Base-by-base conservation (phyloP, 2,888 invertebrate genomes). In the Pollenia amentaria region DNA sequence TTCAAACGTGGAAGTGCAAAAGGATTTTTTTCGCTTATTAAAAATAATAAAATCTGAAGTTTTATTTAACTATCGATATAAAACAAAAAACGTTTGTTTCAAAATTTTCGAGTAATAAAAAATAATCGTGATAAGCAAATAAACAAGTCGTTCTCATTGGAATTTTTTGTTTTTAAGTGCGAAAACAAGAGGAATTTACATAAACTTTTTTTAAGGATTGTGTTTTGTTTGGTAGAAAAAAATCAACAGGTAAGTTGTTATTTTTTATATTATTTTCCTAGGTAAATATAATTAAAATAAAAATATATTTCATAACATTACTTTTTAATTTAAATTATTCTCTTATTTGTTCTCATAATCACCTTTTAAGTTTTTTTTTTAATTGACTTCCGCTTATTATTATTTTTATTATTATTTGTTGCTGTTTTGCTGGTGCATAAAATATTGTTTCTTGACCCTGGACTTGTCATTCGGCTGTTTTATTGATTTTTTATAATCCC, bases 191-290 rank as follows among this genome's bases (percentile, higher is more conserved):
- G 2, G 14, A 48, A 65, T 14, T 53, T 29, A 55, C 51, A 42
- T 16, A 46, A 16, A 51, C n/a, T 12, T 55, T 29, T 21, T 46
- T 14, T 0, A 21, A 12, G 1, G n/a, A 21, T 44, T 16, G 57
- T 16, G 18, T 60, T 75, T 80, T 81, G 62, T 69, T 77, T 62
- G 29, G 29, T 29, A 57, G 57, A 77, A 53, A 75, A 79, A 82
- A 84, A 73, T 84, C 84, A 84, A 84, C 84, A 84, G 84, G 84
- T 84, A 78, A 78, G 51, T 38, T 9, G 4, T 29, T 29, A 29
- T 29, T 29, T 29, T 29, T 29, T 29, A 29, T 29, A 29, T 9
- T 46, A 38, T 12, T 16, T 40, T 16, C 4, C 18, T 21, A 48
- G 16, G 16, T 44, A 18, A 44, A 65, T 46, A 21, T 3, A 6